Base-by-base conservation (phyloP, 2,113 vertebrate species). In the Caretta caretta region DNA sequence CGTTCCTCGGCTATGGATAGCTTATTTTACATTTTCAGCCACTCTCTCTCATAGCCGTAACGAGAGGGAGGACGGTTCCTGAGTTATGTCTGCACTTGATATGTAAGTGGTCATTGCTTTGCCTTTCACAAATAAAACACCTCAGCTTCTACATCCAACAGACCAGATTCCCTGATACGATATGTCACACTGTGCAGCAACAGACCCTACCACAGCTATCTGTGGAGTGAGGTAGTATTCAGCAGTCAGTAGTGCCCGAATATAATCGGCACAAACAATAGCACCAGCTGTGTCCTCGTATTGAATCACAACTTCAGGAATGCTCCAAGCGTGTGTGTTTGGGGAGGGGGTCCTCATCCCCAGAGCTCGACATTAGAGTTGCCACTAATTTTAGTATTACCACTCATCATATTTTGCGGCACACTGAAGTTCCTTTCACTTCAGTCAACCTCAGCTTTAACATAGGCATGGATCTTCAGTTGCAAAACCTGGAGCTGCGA, bases 31-130 rank as follows among this genome's bases (percentile, higher is more conserved):
- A 27, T 78, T 48, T 78, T 27, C 75, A 78, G 42, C 25, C 42
- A 46, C 10, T 42, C 91, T 42, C 91, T 81, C 87, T 49, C 17
- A 8, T 1, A 86, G 65, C 80, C 83, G 13, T 85, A 91, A 38
- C 46, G 83, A 81, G 80, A 0, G 46, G 90, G 35, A 7, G 85
- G 92, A 91, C 14, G 13, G 24, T 11, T 93, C 81, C 84, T 80
- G n/a, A 49, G 2, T 35, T n/a, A 76, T 65, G 42, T 10, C 11
- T 88, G 25, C 46, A 79, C 46, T 29, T 81, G 38, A 82, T 38
- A 54, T 6, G 7, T 1, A 35, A 49, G 54, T 49, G 5, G 51
- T 51, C 29, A 46, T 0, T 56, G 50, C 12, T 56, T 29, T 4
- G 51, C 14, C 75, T 92, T 86, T 16, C 42, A 53, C 42, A 80